Conservation (phyloP, 2,113 vertebrate species). For the Oreocharis arfaki region DNA sequence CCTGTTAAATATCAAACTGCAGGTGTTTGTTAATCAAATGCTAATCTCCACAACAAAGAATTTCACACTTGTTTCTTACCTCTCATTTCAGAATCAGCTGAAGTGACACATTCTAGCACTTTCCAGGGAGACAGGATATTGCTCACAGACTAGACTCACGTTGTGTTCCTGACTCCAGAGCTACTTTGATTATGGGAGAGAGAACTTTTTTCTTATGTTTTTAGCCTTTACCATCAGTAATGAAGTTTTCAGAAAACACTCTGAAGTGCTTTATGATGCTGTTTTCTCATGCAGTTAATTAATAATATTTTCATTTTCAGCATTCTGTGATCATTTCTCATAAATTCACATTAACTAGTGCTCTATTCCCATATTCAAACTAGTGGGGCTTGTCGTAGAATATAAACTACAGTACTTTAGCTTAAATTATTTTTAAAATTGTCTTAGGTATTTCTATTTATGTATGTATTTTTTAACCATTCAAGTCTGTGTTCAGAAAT, state of each 20-base stretch:
- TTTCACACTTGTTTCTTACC: background rate
- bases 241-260: background rate
- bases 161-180: background rate
- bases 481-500: background rate
- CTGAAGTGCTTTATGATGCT: background rate
- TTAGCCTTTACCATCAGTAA: background rate
- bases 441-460: background rate
- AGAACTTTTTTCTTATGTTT: background rate
- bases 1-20: background rate
- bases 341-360: background rate
- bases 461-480: background rate
- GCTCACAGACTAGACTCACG: background rate
- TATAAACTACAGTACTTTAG: background rate
- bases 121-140: slow-evolving; percentile 8
- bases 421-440: background rate
- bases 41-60: background rate
- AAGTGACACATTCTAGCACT: background rate
- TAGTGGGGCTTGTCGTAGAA: background rate
- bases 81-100: background rate
- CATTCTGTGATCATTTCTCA: background rate
- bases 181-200: background rate
- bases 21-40: slow-evolving; percentile 19
- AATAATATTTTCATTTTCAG: slow-evolving; percentile 6
- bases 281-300: slow-evolving; percentile 2
- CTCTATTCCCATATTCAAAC: background rate